Percentiles rank a stretch among this genome's conserved stretches.
These are phyloP conservation scores for Anagrus nilaparvatae DNA, from an alignment of 1,140 invertebrate species.

Conservation along the genomic window DNA sequence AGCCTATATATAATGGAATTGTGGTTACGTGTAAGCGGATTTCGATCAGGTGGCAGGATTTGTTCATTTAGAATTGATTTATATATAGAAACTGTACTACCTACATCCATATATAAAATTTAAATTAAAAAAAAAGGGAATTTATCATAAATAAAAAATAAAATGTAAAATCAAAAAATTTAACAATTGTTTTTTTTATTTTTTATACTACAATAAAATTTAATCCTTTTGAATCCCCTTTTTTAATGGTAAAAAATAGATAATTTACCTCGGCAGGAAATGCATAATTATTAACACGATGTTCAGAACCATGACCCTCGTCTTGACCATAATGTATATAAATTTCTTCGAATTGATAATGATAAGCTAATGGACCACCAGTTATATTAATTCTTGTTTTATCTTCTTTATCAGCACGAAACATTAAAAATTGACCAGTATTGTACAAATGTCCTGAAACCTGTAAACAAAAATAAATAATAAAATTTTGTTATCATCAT, in stretches of 20 bases:
- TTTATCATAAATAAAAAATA: too few species aligned
- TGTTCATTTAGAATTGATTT: too few species aligned
- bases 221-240: too few species aligned
- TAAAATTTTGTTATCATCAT: too few species aligned
- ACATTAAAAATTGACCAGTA: constrained; percentile 83
- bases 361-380: constrained; percentile 90
- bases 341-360: constrained; percentile 88
- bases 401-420: constrained; percentile 77
- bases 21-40: constrained; percentile 1
- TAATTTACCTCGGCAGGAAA: constrained; percentile 85
- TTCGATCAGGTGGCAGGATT: constrained; percentile 1
- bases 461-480: constrained; percentile 53
- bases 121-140: too few species aligned
- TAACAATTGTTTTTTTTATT: too few species aligned
- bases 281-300: constrained; percentile 82
- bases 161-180: too few species aligned
- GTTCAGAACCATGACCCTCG: constrained; percentile 82
- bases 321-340: constrained; percentile 89
- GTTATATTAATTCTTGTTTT: constrained; percentile 83
- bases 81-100: too few species aligned
- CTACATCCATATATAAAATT: too few species aligned
- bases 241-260: constrained; percentile 5
- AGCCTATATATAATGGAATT: too few species aligned
- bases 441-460: constrained; percentile 79
- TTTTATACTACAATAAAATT: too few species aligned